A percentile compares a stretch with the other conserved stretches of the same genome.
These are phyloP conservation scores for Bhutanitis thaidina DNA, from an alignment of 2,888 invertebrate species.

Conservation along the genomic window DNA sequence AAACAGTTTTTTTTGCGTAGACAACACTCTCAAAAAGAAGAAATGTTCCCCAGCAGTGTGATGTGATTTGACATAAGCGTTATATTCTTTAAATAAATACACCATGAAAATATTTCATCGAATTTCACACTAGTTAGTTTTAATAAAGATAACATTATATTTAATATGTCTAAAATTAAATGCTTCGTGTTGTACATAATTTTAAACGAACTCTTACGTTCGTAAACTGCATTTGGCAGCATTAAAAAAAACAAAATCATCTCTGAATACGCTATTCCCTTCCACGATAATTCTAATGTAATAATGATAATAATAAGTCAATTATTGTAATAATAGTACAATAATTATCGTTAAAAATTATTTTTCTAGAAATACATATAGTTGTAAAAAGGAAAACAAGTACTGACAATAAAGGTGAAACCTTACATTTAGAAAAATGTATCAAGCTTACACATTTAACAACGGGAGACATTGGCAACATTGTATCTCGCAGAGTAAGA, in stretches of 20 bases:
- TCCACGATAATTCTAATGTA: conserved; percentile 65
- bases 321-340: conserved; percentile 71
- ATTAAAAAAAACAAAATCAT: conserved; percentile 33
- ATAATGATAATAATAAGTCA: conserved; percentile 68
- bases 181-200: conserved; percentile 77
- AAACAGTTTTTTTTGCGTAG: conserved; percentile 38
- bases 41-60: conserved; percentile 59
- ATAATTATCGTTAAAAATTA: conserved; percentile 67
- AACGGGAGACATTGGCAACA: conserved; percentile 31
- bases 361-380: conserved; percentile 70
- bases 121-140: conserved; percentile 53
- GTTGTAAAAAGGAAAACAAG: conserved; percentile 64
- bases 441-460: conserved; percentile 32
- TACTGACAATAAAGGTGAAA: conserved; percentile 68
- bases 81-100: conserved; percentile 60
- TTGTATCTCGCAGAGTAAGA: conserved; percentile 12
- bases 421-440: conserved; percentile 58
- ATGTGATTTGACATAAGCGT: conserved; percentile 67
- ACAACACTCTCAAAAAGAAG: conserved; percentile 48
- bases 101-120: conserved; percentile 46
- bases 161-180: conserved; percentile 76
- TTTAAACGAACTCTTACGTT: conserved; percentile 44
- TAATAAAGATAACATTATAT: conserved; percentile 70
- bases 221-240: conserved; percentile 36
- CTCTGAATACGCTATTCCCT: conserved; percentile 47